These are phyloP conservation scores for Lydus trimaculatus DNA, from an alignment of 2,888 invertebrate species.

Conservation along the genomic window DNA sequence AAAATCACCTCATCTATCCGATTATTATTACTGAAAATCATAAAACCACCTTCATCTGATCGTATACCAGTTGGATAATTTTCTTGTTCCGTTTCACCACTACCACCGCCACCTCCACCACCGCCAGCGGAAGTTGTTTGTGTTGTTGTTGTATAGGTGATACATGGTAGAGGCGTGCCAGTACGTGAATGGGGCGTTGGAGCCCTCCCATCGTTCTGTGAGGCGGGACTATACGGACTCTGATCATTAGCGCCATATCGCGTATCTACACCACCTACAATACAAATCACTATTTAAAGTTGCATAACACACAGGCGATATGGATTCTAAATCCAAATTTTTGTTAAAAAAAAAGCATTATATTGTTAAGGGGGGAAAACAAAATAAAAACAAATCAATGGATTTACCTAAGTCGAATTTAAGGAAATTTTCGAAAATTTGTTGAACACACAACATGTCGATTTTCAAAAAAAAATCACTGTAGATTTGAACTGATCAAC, in stretches of 20 bases:
- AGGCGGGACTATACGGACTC: slow-evolving; percentile 56
- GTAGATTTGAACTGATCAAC: neutral
- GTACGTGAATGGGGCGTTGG: slow-evolving; percentile 56
- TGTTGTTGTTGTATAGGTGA: slow-evolving; percentile 46
- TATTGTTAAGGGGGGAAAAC: no score
- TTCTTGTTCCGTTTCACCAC: slow-evolving; percentile 45
- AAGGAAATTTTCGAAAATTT: neutral
- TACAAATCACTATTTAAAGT: slow-evolving; percentile 12
- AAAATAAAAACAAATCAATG: neutral
- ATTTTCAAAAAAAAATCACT: neutral
- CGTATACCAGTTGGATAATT: slow-evolving; percentile 51
- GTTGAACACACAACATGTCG: neutral
- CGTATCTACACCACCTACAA: slow-evolving; percentile 40
- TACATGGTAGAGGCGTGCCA: slow-evolving; percentile 53
- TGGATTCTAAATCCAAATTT: neutral
- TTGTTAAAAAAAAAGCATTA: neutral
- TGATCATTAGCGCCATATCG: slow-evolving; percentile 44
- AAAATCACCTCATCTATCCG: slow-evolving; percentile 50
- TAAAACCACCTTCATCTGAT: slow-evolving; percentile 48
- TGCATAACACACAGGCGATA: neutral
- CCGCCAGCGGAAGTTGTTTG: neutral
- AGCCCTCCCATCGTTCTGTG: slow-evolving; percentile 54
- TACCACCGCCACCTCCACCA: slow-evolving; percentile 12
- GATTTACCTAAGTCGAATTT: neutral
- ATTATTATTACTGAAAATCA: slow-evolving; percentile 40